Conservation (phyloP, 1,140 invertebrate species). For the Coptotermes formosanus region DNA sequence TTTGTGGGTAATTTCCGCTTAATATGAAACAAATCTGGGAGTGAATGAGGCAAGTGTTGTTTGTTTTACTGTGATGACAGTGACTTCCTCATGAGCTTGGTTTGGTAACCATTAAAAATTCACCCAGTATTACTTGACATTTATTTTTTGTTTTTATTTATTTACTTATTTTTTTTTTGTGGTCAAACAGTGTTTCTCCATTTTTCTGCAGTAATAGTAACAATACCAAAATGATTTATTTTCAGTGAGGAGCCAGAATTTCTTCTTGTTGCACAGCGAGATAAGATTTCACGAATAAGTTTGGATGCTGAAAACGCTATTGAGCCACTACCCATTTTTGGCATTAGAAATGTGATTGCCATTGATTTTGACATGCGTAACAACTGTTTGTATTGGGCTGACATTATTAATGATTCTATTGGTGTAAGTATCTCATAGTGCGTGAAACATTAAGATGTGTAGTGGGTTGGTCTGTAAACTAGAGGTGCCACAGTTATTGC, state of each 20-base stretch:
- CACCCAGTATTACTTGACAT: too few relatives aligned
- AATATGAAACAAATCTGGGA: too few relatives aligned
- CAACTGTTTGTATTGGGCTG: conserved; percentile 87
- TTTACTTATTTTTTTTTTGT: too few relatives aligned
- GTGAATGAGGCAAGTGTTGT: too few relatives aligned
- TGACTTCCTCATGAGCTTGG: too few relatives aligned
- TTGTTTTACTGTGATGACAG: too few relatives aligned
- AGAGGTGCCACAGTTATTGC: too few relatives aligned
- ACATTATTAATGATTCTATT: conserved; percentile 77
- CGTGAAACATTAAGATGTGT: background rate
- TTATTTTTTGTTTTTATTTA: too few relatives aligned
- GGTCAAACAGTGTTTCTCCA: too few relatives aligned
- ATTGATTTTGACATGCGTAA: conserved; percentile 85
- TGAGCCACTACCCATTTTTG: conserved; percentile 64
- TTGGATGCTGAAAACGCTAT: conserved; percentile 54
- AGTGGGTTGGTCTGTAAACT: too few relatives aligned
- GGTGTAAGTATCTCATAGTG: conserved; percentile 47
- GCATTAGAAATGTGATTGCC: conserved; percentile 76
- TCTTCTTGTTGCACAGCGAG: conserved; percentile 71
- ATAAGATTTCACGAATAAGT: conserved; percentile 72
- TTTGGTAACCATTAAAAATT: too few relatives aligned
- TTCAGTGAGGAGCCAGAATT: conserved; percentile 67
- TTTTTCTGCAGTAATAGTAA: background rate
- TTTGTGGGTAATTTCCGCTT: too few relatives aligned
- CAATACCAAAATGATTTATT: background rate